phyloP scores from a whole-genome alignment of 2,888 invertebrate genomes.

The Thecocarcelia acutangulata region DNA sequence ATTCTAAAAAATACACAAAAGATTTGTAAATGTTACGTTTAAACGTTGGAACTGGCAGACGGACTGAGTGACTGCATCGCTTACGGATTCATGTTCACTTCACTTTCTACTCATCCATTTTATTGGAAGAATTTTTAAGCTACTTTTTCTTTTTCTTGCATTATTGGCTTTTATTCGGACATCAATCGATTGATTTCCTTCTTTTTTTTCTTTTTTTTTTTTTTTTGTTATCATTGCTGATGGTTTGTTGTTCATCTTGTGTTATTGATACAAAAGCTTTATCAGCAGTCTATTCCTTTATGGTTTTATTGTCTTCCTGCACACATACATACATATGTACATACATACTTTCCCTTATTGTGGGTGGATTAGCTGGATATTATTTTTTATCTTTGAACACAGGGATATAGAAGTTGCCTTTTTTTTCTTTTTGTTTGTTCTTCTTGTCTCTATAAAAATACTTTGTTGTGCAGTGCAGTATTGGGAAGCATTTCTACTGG shows the following conservation, averaged over 20 bases:
- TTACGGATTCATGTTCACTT: conserved; percentile 17
- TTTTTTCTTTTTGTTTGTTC: conserved; percentile 5
- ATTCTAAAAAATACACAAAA: conserved; percentile 50
- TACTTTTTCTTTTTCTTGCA: conserved; percentile 24
- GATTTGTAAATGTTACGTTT: conserved; percentile 49
- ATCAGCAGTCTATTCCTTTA: conserved; percentile 57
- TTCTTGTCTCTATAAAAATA: conserved; percentile 28
- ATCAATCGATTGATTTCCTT: conserved; percentile 65
- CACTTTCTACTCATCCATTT: not conserved
- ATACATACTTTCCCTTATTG: conserved; percentile 56
- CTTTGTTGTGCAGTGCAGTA: conserved; percentile 23
- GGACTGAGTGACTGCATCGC: conserved; percentile 56
- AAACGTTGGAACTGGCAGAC: conserved; percentile 5
- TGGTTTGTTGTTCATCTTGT: conserved; percentile 48
- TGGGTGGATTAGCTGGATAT: conserved; percentile 68
- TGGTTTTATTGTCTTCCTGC: conserved; percentile 38
- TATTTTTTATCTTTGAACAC: conserved; percentile 56
- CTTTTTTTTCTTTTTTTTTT: conserved; percentile 54
- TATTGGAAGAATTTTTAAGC: conserved; percentile 22
- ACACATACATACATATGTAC: no score
- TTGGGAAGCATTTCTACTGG: conserved; percentile 2
- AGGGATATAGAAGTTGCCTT: conserved; percentile 5
- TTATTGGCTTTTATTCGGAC: conserved; percentile 64
- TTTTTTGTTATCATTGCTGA: conserved; percentile 29
- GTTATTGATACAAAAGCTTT: conserved; percentile 68